phyloP scores from a whole-genome alignment of 2,888 invertebrate species.

The Epinotia bilunana region DNA sequence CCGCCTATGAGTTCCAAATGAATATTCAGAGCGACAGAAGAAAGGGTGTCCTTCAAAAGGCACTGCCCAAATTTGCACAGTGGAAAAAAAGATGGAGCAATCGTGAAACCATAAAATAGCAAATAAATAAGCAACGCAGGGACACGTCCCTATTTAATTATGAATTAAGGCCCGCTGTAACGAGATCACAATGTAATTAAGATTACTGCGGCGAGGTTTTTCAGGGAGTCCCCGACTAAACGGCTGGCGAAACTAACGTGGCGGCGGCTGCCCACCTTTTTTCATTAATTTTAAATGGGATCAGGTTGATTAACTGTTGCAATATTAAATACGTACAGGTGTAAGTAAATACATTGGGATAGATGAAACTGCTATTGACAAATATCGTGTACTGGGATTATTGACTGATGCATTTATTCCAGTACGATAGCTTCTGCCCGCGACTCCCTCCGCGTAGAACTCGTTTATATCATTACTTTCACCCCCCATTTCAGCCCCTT shows the following conservation, averaged over 20 bases:
- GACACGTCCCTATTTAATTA: conserved; percentile 83
- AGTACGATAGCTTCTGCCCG: no score
- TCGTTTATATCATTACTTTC: no score
- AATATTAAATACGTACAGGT: conserved; percentile 35
- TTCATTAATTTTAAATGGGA: conserved; percentile 53
- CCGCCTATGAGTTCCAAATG: conserved; percentile 79
- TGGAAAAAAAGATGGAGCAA: conserved; percentile 67
- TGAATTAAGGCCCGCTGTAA: conserved; percentile 82
- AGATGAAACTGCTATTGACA: neutral
- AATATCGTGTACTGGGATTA: neutral
- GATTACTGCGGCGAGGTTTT: conserved; percentile 80
- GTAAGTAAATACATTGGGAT: neutral
- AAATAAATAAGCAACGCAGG: conserved; percentile 78
- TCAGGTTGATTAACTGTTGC: conserved; percentile 41
- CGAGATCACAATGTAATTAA: conserved; percentile 84
- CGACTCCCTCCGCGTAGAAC: no score
- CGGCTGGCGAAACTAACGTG: conserved; percentile 67
- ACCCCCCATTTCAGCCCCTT: no score
- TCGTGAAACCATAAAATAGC: conserved; percentile 78
- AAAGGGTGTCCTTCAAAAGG: conserved; percentile 75
- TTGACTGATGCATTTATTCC: neutral
- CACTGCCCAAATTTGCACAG: conserved; percentile 68
- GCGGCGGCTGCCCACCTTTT: conserved; percentile 53
- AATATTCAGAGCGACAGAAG: conserved; percentile 79
- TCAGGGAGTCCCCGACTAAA: conserved; percentile 71